Evolutionary conservation across 2,113 vertebrate species (phyloP).

Genomic region (Nasalis larvatus): DNA sequence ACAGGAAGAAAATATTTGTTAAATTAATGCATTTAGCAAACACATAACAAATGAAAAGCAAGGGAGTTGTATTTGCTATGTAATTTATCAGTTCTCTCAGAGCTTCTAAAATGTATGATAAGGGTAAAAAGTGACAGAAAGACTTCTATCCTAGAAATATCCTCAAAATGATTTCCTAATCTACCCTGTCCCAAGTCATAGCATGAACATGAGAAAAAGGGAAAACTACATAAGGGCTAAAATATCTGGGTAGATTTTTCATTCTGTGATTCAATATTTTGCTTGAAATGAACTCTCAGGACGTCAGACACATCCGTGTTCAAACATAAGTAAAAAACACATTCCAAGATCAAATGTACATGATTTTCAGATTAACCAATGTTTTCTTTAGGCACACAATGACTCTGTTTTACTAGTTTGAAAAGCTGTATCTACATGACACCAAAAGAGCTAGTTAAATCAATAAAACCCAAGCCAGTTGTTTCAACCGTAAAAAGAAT

Average conservation of each 20-base stretch:
- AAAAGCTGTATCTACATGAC: not conserved
- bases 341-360: constrained; percentile 20
- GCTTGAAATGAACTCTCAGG: constrained; percentile 44
- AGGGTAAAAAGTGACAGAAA: not conserved
- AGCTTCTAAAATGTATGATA: not conserved
- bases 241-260: constrained; percentile 1
- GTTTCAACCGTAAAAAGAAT: not conserved
- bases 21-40: not conserved
- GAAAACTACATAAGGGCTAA: not conserved
- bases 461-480: constrained; percentile 14
- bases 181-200: not conserved
- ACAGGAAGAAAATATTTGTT: not conserved
- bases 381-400: constrained; percentile 26
- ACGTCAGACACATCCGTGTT: not conserved
- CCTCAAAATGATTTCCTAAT: not conserved
- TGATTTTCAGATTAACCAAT: constrained; percentile 43
- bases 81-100: not conserved
- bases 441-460: constrained; percentile 25
- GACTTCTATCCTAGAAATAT: not conserved
- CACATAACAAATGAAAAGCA: not conserved
- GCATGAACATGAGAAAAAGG: not conserved
- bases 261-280: constrained; percentile 1
- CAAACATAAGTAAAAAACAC: constrained; percentile 8
- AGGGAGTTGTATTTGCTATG: not conserved
- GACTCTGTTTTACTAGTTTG: not conserved